Evolutionary conservation across 2,797 vertebrate species (phyloP).

Genomic region (Acanthornis magna): DNA sequence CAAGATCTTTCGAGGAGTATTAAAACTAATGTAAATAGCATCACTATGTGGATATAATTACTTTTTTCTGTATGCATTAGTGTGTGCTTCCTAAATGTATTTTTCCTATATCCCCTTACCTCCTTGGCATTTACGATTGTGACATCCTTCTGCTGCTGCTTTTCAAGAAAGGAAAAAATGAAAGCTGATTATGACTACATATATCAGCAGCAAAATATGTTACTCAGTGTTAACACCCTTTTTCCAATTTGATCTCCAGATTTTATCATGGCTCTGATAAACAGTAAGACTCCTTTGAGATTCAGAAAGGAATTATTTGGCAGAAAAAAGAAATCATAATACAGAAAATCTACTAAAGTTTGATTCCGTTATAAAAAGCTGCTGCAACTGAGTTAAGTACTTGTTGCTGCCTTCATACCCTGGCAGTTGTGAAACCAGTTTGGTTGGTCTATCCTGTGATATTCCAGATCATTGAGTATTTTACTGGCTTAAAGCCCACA

Average conservation of each 20-base stretch:
- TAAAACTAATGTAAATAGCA: background rate
- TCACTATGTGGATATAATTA: background rate
- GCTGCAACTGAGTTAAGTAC: background rate
- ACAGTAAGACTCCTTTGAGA: background rate
- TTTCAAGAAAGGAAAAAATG: background rate
- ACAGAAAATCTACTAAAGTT: background rate
- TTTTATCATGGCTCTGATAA: background rate
- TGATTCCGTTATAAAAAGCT: background rate
- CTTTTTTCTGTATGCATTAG: background rate
- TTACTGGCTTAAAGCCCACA: conserved; percentile 7
- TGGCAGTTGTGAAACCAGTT: background rate
- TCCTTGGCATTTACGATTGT: background rate
- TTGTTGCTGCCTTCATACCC: background rate
- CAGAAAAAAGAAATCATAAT: background rate
- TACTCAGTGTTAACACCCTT: background rate
- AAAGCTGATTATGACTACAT: background rate
- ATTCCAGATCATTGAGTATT: background rate
- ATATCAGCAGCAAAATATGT: background rate
- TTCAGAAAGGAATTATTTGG: background rate
- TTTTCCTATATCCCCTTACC: background rate
- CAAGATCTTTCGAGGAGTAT: background rate
- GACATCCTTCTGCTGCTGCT: background rate
- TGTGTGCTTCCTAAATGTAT: background rate
- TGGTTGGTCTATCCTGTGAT: background rate
- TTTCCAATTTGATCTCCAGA: background rate